Percentiles rank a stretch among this genome's conserved stretches.
These are phyloP conservation scores for Conus canariensis DNA, from an alignment of 2,888 invertebrate genomes.

Conservation along the genomic window DNA sequence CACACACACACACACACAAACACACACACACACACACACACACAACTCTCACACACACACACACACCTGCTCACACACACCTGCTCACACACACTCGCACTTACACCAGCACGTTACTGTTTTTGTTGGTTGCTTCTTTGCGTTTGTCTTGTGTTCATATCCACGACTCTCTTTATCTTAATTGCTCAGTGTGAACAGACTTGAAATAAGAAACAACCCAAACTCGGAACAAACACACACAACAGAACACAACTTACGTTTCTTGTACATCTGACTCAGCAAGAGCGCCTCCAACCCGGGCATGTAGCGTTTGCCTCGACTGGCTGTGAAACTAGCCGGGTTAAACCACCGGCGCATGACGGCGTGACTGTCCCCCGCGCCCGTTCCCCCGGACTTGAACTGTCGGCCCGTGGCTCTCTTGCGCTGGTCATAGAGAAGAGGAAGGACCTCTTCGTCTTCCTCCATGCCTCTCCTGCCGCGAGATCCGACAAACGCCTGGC, in stretches of 20 bases:
- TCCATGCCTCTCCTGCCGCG: neutral
- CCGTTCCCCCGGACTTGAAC: neutral
- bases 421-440: neutral
- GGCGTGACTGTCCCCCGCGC: neutral
- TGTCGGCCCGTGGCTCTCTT: neutral
- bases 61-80: neutral
- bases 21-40: neutral
- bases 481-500: neutral
- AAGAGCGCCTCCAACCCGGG: slow-evolving; percentile 45
- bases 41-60: neutral
- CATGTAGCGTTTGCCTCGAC: slow-evolving; percentile 45
- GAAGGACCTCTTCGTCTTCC: neutral
- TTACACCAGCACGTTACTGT: neutral
- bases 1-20: neutral
- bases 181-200: neutral
- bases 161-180: neutral
- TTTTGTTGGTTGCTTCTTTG: neutral
- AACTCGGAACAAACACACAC: neutral
- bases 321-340: slow-evolving; percentile 46
- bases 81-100: neutral
- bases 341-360: slow-evolving; percentile 28
- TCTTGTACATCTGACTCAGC: slow-evolving; percentile 44
- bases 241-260: slow-evolving; percentile 39
- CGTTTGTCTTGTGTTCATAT: neutral
- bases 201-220: neutral